phyloP scores from a whole-genome alignment of 2,113 vertebrate genomes.

The Leucopternis melanops region DNA sequence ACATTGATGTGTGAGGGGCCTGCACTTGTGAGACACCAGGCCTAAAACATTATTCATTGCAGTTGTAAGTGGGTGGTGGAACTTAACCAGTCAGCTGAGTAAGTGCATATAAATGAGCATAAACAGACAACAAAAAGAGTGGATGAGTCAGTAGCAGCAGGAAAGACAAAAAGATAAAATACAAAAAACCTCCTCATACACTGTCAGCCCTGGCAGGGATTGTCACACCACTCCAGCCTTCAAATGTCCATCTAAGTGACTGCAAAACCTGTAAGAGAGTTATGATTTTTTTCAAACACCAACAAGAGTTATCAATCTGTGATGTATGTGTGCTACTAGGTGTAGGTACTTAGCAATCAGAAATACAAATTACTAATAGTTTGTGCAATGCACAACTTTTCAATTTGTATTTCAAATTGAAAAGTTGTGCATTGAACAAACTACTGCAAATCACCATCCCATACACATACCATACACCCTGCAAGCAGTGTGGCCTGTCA shows the following conservation, averaged over 20 bases:
- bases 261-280: background rate
- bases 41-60: slow-evolving; percentile 24
- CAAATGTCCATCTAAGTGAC: background rate
- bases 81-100: slow-evolving; percentile 21
- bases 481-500: background rate
- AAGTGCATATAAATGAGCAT: background rate
- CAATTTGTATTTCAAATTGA: background rate
- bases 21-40: background rate
- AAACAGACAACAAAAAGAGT: background rate
- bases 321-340: background rate
- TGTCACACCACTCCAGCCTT: background rate
- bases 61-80: slow-evolving; percentile 19
- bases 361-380: background rate
- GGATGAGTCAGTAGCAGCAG: background rate
- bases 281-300: background rate
- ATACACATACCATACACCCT: background rate
- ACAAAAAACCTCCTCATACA: background rate
- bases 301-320: background rate
- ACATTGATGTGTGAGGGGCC: slow-evolving; percentile 36
- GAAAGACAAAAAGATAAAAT: background rate
- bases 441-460: background rate
- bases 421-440: background rate
- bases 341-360: background rate
- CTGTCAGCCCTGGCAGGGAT: background rate
- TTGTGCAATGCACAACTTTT: background rate